Evolutionary conservation across 2,797 vertebrate genomes (phyloP).

Genomic region (Parambassis ranga): DNA sequence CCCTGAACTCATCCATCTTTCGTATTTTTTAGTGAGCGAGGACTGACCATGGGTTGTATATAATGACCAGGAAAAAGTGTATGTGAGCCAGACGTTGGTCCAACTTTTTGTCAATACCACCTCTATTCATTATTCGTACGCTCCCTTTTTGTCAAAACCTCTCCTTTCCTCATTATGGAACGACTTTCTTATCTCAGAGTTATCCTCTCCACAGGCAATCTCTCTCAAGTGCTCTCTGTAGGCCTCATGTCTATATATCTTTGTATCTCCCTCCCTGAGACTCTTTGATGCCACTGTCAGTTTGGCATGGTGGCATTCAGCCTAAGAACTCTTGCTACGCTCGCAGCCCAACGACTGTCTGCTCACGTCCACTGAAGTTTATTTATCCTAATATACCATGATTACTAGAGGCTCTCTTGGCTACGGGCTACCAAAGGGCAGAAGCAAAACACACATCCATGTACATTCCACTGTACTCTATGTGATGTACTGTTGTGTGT

Average conservation of each 20-base stretch:
- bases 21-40: slow-evolving; percentile 36
- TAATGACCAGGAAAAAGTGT: slow-evolving; percentile 11
- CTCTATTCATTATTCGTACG: slow-evolving; percentile 27
- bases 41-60: background rate
- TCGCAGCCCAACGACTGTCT: slow-evolving; percentile 16
- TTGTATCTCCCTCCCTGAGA: slow-evolving; percentile 34
- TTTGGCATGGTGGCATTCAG: slow-evolving; percentile 47
- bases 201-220: slow-evolving; percentile 41
- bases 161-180: slow-evolving; percentile 51
- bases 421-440: slow-evolving; percentile 17
- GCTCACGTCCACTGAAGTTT: slow-evolving; percentile 42
- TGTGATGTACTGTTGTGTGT: slow-evolving; percentile 34
- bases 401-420: slow-evolving; percentile 25
- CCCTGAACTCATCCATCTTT: slow-evolving; percentile 42
- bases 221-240: slow-evolving; percentile 46
- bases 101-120: slow-evolving; percentile 28
- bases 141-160: slow-evolving; percentile 5
- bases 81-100: slow-evolving; percentile 2
- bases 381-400: slow-evolving; percentile 54
- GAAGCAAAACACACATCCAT: slow-evolving; percentile 14
- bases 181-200: slow-evolving; percentile 46
- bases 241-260: slow-evolving; percentile 39
- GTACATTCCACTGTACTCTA: background rate
- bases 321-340: slow-evolving; percentile 36
- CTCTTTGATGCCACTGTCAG: slow-evolving; percentile 32